Conservation (phyloP, 2,113 vertebrate genomes). For the Pungitius pungitius region DNA sequence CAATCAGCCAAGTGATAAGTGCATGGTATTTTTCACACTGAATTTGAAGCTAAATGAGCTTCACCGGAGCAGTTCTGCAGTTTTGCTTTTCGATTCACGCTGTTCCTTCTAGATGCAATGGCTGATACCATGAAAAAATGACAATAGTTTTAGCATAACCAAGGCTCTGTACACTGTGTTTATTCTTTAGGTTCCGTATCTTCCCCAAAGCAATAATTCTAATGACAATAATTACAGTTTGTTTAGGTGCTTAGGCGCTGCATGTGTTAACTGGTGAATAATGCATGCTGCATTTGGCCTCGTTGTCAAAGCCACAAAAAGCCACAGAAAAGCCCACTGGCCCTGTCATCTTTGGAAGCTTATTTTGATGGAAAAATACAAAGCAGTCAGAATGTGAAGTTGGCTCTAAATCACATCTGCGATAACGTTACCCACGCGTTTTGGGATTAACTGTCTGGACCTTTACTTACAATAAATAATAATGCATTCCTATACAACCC, state of each 20-base stretch:
- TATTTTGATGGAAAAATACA: neutral
- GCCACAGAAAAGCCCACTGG: neutral
- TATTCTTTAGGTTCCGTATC: constrained; percentile 12
- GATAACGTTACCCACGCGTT: neutral
- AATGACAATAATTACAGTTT: constrained; percentile 25
- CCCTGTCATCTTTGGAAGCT: neutral
- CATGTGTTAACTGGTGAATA: neutral
- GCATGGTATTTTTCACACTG: neutral
- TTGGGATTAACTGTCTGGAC: neutral
- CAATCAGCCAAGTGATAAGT: constrained; percentile 9
- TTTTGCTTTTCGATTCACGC: constrained; percentile 4
- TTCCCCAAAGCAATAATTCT: constrained; percentile 1
- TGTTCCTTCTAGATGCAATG: neutral
- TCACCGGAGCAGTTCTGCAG: neutral
- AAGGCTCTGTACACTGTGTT: constrained; percentile 9
- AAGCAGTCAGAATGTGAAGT: neutral
- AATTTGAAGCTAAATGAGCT: neutral
- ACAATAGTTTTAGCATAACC: constrained; percentile 5
- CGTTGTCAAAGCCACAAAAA: constrained; percentile 1
- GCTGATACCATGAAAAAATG: constrained; percentile 9
- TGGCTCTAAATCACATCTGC: neutral
- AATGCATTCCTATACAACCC: neutral
- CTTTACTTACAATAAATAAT: neutral
- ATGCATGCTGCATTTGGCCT: neutral
- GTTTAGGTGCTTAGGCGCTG: neutral